Conservation (phyloP, 2,113 vertebrate species). For the Amphilophus citrinellus region DNA sequence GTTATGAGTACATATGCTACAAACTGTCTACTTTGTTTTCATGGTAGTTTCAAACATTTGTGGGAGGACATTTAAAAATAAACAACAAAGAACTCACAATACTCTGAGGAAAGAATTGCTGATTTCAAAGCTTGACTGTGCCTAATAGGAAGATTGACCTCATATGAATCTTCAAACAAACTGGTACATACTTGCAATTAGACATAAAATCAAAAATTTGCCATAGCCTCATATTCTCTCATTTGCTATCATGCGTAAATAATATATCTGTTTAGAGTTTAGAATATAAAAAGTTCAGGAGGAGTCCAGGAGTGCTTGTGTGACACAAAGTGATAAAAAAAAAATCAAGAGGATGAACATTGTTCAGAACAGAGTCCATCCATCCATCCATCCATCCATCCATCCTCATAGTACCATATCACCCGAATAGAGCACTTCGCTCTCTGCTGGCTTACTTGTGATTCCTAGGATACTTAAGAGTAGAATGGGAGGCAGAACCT, state of each 20-base stretch:
- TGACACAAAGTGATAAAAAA: background rate
- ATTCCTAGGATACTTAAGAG: too few relatives aligned
- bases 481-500: too few relatives aligned
- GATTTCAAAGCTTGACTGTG: constrained; percentile 58
- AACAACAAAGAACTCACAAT: constrained; percentile 26
- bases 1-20: background rate
- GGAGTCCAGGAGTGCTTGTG: background rate
- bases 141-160: constrained; percentile 39
- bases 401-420: too few relatives aligned
- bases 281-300: background rate
- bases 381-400: too few relatives aligned
- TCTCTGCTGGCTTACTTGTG: too few relatives aligned
- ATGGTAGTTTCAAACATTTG: constrained; percentile 20
- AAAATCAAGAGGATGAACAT: background rate
- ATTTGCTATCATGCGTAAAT: background rate
- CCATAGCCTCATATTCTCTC: background rate
- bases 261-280: background rate
- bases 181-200: constrained; percentile 4
- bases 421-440: too few relatives aligned
- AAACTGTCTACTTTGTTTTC: constrained; percentile 50
- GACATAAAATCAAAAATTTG: constrained; percentile 17
- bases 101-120: constrained; percentile 41
- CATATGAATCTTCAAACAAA: constrained; percentile 37
- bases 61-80: constrained; percentile 22
- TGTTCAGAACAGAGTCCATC: background rate